Evolutionary conservation across 2,888 invertebrate species (phyloP).

Genomic region (Metallyticus violacea): DNA sequence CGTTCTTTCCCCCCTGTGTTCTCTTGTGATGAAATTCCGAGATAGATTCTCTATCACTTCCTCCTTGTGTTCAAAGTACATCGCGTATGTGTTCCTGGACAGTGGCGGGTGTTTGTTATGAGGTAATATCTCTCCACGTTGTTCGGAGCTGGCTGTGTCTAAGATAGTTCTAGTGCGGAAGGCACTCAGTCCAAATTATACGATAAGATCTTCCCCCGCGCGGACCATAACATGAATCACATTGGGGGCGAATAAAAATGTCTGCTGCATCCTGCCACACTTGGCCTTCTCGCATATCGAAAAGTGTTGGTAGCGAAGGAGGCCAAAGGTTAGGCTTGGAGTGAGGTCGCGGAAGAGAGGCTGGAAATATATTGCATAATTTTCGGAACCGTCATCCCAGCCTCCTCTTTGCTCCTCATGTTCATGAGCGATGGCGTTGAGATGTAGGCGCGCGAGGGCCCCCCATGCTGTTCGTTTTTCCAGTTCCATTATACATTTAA

Average conservation of each 20-base stretch:
- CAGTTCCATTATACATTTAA: neutral
- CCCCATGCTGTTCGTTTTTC: neutral
- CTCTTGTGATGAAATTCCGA: neutral
- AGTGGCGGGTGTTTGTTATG: neutral
- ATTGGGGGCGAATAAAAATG: neutral
- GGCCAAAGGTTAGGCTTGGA: neutral
- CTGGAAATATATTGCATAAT: constrained; percentile 27
- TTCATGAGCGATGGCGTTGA: neutral
- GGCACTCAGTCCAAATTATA: neutral
- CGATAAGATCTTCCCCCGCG: neutral
- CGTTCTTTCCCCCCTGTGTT: neutral
- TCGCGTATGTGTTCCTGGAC: neutral
- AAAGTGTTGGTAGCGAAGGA: neutral
- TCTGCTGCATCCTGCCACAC: neutral
- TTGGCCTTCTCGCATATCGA: neutral
- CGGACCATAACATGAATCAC: neutral
- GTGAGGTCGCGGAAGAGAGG: neutral
- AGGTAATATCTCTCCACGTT: neutral
- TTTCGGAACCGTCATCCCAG: neutral
- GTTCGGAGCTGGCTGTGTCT: neutral
- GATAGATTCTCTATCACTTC: neutral
- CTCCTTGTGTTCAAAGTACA: neutral
- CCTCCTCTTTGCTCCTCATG: neutral
- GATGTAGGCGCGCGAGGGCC: neutral
- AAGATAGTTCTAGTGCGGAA: neutral